Conservation (phyloP, 2,888 invertebrate species). For the Spilosoma lubricipeda region DNA sequence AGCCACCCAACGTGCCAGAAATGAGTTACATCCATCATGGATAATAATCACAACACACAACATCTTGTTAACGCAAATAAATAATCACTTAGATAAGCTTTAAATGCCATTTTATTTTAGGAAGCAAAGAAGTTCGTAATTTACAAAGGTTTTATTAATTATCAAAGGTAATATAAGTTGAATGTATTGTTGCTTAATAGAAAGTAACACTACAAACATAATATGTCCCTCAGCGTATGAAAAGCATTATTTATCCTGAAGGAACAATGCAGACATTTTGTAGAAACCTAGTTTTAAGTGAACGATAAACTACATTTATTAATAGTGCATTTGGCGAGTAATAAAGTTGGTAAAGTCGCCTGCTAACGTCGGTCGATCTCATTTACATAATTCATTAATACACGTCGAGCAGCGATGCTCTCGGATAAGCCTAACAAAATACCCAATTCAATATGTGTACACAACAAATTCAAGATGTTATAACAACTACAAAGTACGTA, state of each 20-base stretch:
- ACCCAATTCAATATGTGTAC: constrained; percentile 65
- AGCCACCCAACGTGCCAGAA: constrained; percentile 78
- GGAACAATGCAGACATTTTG: constrained; percentile 43
- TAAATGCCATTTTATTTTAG: background rate
- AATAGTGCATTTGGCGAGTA: constrained; percentile 72
- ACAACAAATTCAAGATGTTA: constrained; percentile 57
- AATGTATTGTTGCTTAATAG: background rate
- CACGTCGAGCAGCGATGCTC: constrained; percentile 75
- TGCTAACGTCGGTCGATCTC: constrained; percentile 62
- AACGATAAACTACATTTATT: constrained; percentile 53
- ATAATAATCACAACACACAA: constrained; percentile 72
- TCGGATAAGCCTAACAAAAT: constrained; percentile 78
- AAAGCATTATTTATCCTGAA: constrained; percentile 32
- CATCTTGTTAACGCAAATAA: constrained; percentile 27
- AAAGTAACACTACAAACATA: background rate
- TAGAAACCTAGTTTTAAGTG: constrained; percentile 32
- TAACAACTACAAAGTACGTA: constrained; percentile 38
- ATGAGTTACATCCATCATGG: constrained; percentile 79
- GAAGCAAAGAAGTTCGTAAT: background rate
- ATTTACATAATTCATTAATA: constrained; percentile 84
- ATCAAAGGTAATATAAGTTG: background rate
- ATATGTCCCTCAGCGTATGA: background rate
- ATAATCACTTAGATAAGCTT: background rate
- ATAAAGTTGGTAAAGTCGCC: constrained; percentile 67
- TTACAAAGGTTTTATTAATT: background rate